phyloP scores from a whole-genome alignment of 2,888 invertebrate genomes.

The Parasteatoda lunata region DNA sequence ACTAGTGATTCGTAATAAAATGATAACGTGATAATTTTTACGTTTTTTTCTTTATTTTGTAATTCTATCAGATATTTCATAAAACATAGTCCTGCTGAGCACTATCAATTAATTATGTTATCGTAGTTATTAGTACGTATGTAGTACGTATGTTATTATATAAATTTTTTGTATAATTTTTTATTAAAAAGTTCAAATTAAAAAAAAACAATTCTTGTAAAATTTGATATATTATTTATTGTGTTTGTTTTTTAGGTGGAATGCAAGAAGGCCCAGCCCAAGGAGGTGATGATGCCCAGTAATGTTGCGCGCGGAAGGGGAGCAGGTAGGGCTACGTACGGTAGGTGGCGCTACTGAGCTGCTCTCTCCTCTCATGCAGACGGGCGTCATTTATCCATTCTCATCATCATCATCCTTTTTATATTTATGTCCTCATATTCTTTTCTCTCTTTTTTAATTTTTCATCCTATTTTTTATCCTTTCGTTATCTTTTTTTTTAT shows the following conservation, averaged over 20 bases:
- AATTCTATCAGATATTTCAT: too few relatives aligned
- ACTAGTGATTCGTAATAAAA: too few relatives aligned
- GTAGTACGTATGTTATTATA: too few relatives aligned
- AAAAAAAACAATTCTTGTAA: too few relatives aligned
- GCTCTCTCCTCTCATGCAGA: slow-evolving; percentile 59
- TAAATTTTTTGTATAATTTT: too few relatives aligned
- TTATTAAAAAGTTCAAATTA: too few relatives aligned
- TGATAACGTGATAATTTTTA: too few relatives aligned
- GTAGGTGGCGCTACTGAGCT: slow-evolving; percentile 82
- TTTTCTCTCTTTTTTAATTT: slow-evolving; percentile 8
- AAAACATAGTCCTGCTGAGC: too few relatives aligned
- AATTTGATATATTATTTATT: too few relatives aligned
- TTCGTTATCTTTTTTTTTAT: slow-evolving; percentile 8
- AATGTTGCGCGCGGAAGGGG: slow-evolving; percentile 96
- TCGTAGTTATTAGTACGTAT: too few relatives aligned
- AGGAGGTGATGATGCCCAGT: slow-evolving; percentile 99
- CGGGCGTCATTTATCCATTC: slow-evolving; percentile 63
- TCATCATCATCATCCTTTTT: slow-evolving; percentile 37
- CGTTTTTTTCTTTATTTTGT: too few relatives aligned
- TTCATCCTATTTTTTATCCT: neutral
- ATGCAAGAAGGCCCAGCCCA: slow-evolving; percentile 99
- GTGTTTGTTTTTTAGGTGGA: slow-evolving; percentile 85
- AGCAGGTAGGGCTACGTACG: slow-evolving; percentile 95
- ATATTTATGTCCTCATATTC: slow-evolving; percentile 14
- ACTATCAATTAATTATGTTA: too few relatives aligned